phyloP scores from a whole-genome alignment of 1,140 invertebrate species.

The Andricus grossulariae region DNA sequence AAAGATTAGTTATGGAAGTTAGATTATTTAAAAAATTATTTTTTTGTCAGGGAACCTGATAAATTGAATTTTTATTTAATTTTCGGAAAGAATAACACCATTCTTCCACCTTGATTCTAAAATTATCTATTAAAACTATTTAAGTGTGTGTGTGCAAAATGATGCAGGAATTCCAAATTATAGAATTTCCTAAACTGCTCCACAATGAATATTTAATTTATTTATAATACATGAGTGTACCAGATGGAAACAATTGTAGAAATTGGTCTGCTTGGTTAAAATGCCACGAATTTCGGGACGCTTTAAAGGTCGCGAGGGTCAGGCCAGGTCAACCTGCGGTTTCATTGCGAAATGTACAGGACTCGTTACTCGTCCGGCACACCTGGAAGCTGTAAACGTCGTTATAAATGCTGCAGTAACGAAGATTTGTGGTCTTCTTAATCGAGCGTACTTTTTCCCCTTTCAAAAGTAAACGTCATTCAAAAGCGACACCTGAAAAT shows the following conservation, averaged over 20 bases:
- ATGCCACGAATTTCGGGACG: constrained; percentile 24
- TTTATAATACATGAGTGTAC: not conserved
- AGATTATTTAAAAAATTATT: no score
- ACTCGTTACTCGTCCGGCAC: constrained; percentile 53
- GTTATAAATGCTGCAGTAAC: constrained; percentile 57
- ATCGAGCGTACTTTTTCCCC: constrained; percentile 45
- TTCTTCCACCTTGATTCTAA: no score
- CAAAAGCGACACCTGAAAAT: constrained; percentile 21
- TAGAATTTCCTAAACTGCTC: no score
- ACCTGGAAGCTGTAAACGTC: constrained; percentile 60
- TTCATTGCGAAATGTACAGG: constrained; percentile 56
- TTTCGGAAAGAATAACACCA: no score
- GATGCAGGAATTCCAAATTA: no score
- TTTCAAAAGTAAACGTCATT: constrained; percentile 39
- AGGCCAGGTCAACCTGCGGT: constrained; percentile 54
- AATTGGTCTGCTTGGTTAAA: constrained; percentile 30
- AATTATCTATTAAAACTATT: no score
- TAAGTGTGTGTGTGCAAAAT: no score
- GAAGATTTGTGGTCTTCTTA: constrained; percentile 59
- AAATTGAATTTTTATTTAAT: no score
- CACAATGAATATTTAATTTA: no score
- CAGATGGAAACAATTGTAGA: constrained; percentile 8
- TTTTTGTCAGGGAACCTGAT: no score
- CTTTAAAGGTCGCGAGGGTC: constrained; percentile 47
- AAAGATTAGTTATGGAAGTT: no score